A percentile compares a stretch with the other conserved stretches of the same genome.
phyloP scores from a whole-genome alignment of 2,888 invertebrate species.

The Orchesella flavescens region DNA sequence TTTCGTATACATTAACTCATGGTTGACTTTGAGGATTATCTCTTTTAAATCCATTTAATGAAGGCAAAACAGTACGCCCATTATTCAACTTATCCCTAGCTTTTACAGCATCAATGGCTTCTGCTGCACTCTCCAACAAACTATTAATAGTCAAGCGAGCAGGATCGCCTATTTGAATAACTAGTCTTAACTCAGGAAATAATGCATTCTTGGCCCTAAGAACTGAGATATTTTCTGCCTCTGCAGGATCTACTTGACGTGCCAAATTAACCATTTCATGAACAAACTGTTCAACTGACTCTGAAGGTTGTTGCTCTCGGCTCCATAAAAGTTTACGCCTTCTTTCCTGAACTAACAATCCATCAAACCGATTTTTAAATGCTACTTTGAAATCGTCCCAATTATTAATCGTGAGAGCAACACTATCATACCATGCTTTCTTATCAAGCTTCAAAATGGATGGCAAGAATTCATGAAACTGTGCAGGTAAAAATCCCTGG shows the following conservation, averaged over 20 bases:
- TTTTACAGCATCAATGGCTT: neutral
- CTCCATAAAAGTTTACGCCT: neutral
- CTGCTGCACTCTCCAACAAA: neutral
- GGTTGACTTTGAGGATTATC: neutral
- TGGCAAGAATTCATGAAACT: neutral
- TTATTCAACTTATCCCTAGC: neutral
- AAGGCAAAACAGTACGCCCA: neutral
- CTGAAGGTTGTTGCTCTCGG: neutral
- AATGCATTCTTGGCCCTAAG: neutral
- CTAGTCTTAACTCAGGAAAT: neutral
- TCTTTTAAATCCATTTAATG: neutral
- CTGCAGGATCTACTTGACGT: constrained; percentile 3
- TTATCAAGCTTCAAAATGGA: neutral
- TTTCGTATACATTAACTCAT: too few relatives aligned
- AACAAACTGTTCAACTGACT: constrained; percentile 12
- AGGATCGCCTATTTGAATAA: neutral
- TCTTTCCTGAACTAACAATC: neutral
- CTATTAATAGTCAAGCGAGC: neutral
- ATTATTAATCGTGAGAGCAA: neutral
- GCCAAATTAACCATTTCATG: constrained; percentile 1
- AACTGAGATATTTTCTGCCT: neutral
- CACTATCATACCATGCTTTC: constrained; percentile 20
- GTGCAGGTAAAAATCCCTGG: neutral
- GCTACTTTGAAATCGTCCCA: constrained; percentile 15
- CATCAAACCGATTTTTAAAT: constrained; percentile 1